These are phyloP conservation scores for Drosophila emarginata DNA, from an alignment of 2,888 invertebrate genomes.

Conservation along the genomic window DNA sequence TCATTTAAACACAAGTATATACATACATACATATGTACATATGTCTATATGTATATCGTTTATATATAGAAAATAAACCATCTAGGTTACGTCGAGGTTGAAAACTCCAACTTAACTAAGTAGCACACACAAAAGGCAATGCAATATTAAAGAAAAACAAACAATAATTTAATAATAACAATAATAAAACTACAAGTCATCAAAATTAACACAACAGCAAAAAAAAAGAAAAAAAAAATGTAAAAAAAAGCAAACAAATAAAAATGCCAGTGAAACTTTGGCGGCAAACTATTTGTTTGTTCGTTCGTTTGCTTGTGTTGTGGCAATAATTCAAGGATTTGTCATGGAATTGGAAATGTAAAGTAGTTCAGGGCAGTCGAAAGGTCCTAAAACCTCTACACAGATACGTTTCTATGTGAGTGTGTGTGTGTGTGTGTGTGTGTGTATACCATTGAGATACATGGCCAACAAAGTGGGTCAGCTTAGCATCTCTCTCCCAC, in stretches of 20 bases:
- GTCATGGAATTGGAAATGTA: constrained; percentile 31
- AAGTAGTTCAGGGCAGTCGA: constrained; percentile 36
- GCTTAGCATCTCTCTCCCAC: constrained; percentile 3
- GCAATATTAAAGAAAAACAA: constrained; percentile 3
- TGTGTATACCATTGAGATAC: constrained; percentile 6
- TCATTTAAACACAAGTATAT: constrained; percentile 28
- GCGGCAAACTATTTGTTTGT: constrained; percentile 47
- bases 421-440: not conserved
- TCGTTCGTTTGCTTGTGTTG: constrained; percentile 22
- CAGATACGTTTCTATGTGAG: not conserved
- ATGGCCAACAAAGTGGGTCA: constrained; percentile 18
- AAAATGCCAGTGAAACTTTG: constrained; percentile 37
- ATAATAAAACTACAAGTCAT: constrained; percentile 60
- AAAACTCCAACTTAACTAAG: constrained; percentile 54
- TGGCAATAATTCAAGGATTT: constrained; percentile 54
- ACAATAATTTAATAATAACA: constrained; percentile 4
- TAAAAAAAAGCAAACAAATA: constrained; percentile 35
- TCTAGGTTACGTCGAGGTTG: constrained; percentile 68
- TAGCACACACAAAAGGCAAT: constrained; percentile 19
- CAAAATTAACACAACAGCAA: constrained; percentile 49
- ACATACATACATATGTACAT: constrained; percentile 16
- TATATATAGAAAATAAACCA: constrained; percentile 33
- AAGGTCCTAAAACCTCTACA: constrained; percentile 8
- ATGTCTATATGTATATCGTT: not conserved
- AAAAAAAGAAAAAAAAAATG: constrained; percentile 2